These are phyloP conservation scores for Gasterosteus nipponicus DNA, from an alignment of 2,113 vertebrate species.

Conservation along the genomic window DNA sequence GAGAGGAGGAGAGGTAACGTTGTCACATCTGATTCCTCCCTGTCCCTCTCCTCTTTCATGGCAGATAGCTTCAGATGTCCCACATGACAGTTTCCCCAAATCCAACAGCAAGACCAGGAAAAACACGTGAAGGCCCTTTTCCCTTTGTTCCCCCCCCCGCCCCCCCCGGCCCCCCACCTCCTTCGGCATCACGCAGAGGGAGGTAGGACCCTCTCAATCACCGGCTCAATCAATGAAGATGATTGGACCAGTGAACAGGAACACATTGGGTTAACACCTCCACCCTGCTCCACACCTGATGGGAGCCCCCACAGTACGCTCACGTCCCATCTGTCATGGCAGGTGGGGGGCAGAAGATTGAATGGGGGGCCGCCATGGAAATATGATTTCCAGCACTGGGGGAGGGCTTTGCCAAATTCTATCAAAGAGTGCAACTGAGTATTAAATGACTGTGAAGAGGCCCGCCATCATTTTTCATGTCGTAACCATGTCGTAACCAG, in stretches of 20 bases:
- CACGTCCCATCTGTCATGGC: constrained; percentile 75
- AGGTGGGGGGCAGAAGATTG: constrained; percentile 65
- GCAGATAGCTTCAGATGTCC: no score
- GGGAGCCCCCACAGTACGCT: constrained; percentile 57
- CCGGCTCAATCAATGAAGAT: constrained; percentile 74
- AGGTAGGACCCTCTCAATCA: constrained; percentile 78
- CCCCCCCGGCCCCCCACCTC: not conserved
- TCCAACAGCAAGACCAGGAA: no score
- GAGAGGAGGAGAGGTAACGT: no score
- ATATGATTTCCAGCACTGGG: constrained; percentile 75
- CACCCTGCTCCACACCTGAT: constrained; percentile 69
- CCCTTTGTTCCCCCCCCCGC: constrained; percentile 37
- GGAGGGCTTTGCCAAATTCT: constrained; percentile 77
- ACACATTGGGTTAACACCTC: constrained; percentile 79
- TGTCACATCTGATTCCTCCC: no score
- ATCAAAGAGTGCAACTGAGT: constrained; percentile 78
- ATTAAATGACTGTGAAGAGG: constrained; percentile 77
- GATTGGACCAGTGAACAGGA: constrained; percentile 82
- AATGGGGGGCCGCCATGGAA: constrained; percentile 68
- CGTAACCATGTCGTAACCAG: constrained; percentile 49
- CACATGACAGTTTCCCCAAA: no score
- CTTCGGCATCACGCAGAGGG: constrained; percentile 51
- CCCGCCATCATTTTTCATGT: constrained; percentile 73
- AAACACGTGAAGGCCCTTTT: no score
- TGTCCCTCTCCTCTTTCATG: no score